Percentiles rank a stretch among this genome's conserved stretches.
Conservation (phyloP, 2,113 vertebrate species). For the Elephas maximus region DNA sequence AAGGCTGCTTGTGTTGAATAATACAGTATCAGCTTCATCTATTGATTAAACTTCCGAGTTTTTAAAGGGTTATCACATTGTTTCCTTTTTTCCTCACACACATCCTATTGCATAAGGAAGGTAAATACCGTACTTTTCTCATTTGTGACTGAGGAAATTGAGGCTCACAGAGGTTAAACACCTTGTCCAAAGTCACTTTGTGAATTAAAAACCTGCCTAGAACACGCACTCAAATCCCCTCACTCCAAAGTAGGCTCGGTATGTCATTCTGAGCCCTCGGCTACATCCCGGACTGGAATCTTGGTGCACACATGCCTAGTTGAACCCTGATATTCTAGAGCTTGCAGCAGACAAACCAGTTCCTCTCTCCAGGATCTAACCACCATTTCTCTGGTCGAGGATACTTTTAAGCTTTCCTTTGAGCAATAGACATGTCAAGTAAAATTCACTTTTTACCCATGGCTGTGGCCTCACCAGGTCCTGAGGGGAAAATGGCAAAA, state of each 20-base stretch:
- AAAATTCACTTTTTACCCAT: neutral
- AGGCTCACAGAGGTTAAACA: neutral
- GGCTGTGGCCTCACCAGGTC: neutral
- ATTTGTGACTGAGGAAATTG: neutral
- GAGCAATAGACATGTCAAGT: neutral
- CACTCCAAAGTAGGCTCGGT: neutral
- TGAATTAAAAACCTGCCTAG: neutral
- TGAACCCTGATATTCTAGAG: neutral
- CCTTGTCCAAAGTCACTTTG: neutral
- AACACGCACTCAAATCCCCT: fast-evolving
- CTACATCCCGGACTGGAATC: fast-evolving
- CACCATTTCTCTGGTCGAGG: neutral
- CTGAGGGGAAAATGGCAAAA: neutral
- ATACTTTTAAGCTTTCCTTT: neutral
- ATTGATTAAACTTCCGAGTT: neutral
- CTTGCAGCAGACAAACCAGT: neutral
- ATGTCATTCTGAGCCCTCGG: fast-evolving
- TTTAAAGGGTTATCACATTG: neutral
- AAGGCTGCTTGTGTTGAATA: neutral
- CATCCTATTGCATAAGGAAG: neutral
- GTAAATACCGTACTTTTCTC: neutral
- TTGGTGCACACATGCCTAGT: too few relatives aligned
- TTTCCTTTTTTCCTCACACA: neutral
- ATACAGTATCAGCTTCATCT: neutral
- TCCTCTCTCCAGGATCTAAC: neutral